phyloP scores from a whole-genome alignment of 2,888 invertebrate species.

The Calameuta idolon region DNA sequence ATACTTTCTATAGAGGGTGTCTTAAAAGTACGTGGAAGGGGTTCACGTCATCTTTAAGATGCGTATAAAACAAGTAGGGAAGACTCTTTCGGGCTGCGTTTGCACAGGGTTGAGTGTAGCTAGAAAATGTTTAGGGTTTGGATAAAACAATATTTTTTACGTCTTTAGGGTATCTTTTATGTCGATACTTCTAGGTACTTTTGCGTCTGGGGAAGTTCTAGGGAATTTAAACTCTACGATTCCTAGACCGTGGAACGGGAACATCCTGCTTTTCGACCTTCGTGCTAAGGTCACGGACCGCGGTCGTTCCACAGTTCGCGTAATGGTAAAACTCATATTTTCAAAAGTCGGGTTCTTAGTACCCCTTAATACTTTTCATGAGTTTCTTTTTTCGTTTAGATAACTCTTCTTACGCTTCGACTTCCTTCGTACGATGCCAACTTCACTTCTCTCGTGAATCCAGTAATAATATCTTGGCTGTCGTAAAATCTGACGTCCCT shows the following conservation, averaged over 20 bases:
- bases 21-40: neutral
- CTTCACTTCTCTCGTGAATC: neutral
- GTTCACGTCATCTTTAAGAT: neutral
- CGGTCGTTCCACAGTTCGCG: neutral
- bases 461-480: neutral
- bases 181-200: neutral
- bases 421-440: neutral
- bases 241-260: neutral
- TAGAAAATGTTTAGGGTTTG: neutral
- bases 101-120: neutral
- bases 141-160: neutral
- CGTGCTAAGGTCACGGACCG: neutral
- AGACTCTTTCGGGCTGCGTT: neutral
- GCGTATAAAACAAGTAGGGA: neutral
- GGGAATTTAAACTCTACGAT: neutral
- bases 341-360: neutral
- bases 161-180: neutral
- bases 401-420: neutral
- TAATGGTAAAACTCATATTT: neutral
- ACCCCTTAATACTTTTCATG: neutral
- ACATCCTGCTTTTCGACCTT: neutral
- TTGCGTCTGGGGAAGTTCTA: neutral
- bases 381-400: neutral
- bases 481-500: neutral
- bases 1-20: conserved; percentile 37